Evolutionary conservation across 1,140 invertebrate species (phyloP).

Genomic region (Drosophila albomicans): DNA sequence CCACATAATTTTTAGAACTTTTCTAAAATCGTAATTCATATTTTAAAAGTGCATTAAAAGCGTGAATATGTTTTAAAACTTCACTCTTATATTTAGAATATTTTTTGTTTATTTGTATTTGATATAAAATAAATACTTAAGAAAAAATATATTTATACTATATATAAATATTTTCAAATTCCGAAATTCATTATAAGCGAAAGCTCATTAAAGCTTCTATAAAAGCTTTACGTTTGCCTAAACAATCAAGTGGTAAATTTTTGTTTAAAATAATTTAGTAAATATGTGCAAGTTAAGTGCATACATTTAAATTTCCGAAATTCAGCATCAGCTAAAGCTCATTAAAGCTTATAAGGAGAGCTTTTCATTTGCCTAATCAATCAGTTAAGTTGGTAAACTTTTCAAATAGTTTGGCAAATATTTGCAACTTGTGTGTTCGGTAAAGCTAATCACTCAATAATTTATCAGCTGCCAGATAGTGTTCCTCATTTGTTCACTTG

Average conservation of each 20-base stretch:
- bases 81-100: no score
- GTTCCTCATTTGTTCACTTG: background rate
- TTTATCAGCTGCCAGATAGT: background rate
- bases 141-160: no score
- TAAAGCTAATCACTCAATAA: conserved; percentile 1
- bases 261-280: background rate
- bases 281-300: background rate
- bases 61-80: no score
- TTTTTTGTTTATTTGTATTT: no score
- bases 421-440: background rate
- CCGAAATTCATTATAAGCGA: background rate
- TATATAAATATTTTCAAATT: no score
- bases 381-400: background rate
- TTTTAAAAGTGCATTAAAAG: no score
- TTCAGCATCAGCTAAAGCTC: background rate
- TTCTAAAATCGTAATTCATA: no score
- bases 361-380: background rate
- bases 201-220: background rate
- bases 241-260: background rate
- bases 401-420: background rate
- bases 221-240: background rate
- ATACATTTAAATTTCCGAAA: no score
- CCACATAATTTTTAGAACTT: no score
- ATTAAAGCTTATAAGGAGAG: background rate
- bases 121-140: no score